A percentile compares a stretch with the other conserved stretches of the same genome.
These are phyloP conservation scores for Lepeophtheirus salmonis DNA, from an alignment of 1,140 invertebrate genomes.

Conservation along the genomic window DNA sequence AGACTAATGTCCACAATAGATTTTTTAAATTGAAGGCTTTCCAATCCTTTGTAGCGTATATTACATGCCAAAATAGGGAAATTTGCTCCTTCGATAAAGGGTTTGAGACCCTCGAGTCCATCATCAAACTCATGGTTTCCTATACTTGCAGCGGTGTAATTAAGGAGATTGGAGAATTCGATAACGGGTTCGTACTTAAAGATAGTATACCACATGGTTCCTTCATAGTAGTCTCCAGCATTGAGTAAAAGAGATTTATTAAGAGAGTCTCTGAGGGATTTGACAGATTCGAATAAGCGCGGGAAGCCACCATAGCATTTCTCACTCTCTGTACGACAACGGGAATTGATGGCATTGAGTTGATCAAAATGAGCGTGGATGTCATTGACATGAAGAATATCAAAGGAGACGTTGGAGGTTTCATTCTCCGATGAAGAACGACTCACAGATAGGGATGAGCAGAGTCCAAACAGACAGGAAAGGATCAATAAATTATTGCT, in stretches of 20 bases:
- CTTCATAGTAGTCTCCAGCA: constrained; percentile 74
- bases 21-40: constrained; percentile 38
- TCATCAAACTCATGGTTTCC: constrained; percentile 89
- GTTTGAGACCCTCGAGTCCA: constrained; percentile 47
- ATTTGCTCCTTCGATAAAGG: constrained; percentile 46
- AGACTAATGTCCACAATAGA: not conserved
- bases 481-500: too few species aligned
- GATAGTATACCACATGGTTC: constrained; percentile 57
- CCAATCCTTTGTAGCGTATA: constrained; percentile 46
- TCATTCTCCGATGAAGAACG: not conserved
- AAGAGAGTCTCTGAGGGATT: constrained; percentile 31
- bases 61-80: constrained; percentile 53
- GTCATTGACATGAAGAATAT: constrained; percentile 70
- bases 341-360: constrained; percentile 42
- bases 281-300: constrained; percentile 33
- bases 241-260: constrained; percentile 51
- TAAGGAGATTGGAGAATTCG: constrained; percentile 51
- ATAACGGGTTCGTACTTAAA: constrained; percentile 53
- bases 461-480: too few species aligned
- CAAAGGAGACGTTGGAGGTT: constrained; percentile 44
- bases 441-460: too few species aligned
- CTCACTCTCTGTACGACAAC: constrained; percentile 32
- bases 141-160: constrained; percentile 60
- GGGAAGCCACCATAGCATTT: constrained; percentile 64
- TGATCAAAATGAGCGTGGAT: constrained; percentile 66